phyloP scores from a whole-genome alignment of 2,113 vertebrate genomes.

The Sinocyclocheilus anshuiensis region DNA sequence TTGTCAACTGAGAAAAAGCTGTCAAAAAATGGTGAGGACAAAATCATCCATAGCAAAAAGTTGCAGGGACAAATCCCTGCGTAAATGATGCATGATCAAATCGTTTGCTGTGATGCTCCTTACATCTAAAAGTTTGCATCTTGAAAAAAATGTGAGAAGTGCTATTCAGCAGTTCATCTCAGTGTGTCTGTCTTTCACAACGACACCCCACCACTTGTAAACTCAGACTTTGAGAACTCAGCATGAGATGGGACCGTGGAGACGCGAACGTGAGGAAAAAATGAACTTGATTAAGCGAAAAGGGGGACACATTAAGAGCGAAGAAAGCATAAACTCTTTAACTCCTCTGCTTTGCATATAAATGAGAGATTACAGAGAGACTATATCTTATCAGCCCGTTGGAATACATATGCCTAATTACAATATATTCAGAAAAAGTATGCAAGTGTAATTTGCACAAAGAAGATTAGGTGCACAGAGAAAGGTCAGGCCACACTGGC shows the following conservation, averaged over 20 bases:
- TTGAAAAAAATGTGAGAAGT: background rate
- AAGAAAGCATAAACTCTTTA: slow-evolving; percentile 78
- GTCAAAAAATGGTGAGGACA: background rate
- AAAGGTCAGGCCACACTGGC: slow-evolving; percentile 69
- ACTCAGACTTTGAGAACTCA: slow-evolving; percentile 30
- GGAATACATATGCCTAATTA: slow-evolving; percentile 84
- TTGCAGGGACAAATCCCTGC: background rate
- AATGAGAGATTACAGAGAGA: slow-evolving; percentile 82
- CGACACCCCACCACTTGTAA: slow-evolving; percentile 25
- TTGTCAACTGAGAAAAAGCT: background rate
- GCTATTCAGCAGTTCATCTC: slow-evolving; percentile 6
- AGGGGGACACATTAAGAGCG: slow-evolving; percentile 70
- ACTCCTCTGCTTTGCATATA: slow-evolving; percentile 79
- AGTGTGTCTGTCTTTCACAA: slow-evolving; percentile 9
- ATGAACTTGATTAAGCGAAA: slow-evolving; percentile 61
- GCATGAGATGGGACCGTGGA: slow-evolving; percentile 39
- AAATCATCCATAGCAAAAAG: background rate
- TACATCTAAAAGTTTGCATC: slow-evolving; percentile 1
- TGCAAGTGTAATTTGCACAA: slow-evolving; percentile 83
- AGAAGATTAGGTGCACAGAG: slow-evolving; percentile 78
- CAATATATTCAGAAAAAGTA: slow-evolving; percentile 80
- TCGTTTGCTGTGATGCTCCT: background rate
- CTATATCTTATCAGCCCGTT: slow-evolving; percentile 79
- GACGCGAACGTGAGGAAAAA: slow-evolving; percentile 62
- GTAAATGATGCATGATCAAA: background rate